These are phyloP conservation scores for Leptopterna dolabrata DNA, from an alignment of 2,888 invertebrate genomes.

Conservation along the genomic window DNA sequence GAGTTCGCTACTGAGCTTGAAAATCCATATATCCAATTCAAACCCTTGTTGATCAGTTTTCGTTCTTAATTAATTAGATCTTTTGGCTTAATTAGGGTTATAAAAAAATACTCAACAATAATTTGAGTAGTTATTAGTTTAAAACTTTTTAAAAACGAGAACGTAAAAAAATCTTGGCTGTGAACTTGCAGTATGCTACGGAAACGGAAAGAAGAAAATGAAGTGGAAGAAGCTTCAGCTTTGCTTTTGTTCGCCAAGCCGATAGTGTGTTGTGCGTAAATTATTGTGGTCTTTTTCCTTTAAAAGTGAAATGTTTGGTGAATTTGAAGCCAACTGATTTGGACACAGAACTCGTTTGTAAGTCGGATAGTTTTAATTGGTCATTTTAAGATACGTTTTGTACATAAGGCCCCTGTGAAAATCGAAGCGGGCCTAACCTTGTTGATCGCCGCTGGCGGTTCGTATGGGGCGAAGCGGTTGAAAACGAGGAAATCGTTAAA, in stretches of 20 bases:
- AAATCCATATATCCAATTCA: too few relatives aligned
- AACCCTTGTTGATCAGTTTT: too few relatives aligned
- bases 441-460: not conserved
- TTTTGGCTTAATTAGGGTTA: too few relatives aligned
- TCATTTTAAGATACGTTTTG: not conserved
- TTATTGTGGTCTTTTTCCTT: not conserved
- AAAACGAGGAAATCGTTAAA: not conserved
- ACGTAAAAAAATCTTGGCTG: too few relatives aligned
- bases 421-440: not conserved
- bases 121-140: too few relatives aligned
- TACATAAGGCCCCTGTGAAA: not conserved
- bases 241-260: constrained; percentile 21
- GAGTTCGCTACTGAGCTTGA: too few relatives aligned
- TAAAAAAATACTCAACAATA: too few relatives aligned
- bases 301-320: not conserved
- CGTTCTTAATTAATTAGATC: too few relatives aligned
- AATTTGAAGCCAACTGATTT: not conserved
- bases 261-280: not conserved
- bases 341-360: not conserved
- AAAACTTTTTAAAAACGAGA: too few relatives aligned
- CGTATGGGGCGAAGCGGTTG: not conserved
- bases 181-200: too few relatives aligned
- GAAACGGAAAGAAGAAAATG: not conserved
- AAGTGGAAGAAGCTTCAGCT: constrained; percentile 4
- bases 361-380: not conserved